Evolutionary conservation across 2,113 vertebrate species (phyloP), one percentile per base, ranked within the genome.

Genomic region (Egretta garzetta): DNA sequence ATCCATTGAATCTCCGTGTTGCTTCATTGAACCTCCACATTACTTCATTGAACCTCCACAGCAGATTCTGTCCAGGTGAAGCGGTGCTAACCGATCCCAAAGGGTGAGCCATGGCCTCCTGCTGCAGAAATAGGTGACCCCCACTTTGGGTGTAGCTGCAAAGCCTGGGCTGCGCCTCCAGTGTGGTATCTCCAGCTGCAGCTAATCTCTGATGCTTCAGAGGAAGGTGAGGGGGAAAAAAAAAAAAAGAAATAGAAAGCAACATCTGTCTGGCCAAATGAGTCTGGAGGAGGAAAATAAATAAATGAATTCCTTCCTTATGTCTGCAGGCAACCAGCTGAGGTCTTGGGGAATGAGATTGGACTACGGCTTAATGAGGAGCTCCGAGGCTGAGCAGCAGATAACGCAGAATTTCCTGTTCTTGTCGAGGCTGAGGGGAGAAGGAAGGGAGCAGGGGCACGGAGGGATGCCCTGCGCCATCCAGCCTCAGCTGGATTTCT

Each of bases 281-380:
- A 93, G 70, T 62, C 77, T 50, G 39, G 9, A 28, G 53, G 58
- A 88, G 81, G 58, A 90, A 92, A 86, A 94, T 9, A 73, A 92
- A 86, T 80, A 85, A 67, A 56, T 13, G 0, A 68, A 83, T 94
- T 96, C 90, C 88, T 97, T 95, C 91, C 96, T 87, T 35, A 41
- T 19, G 52, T 67, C 58, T 83, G 68, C 53, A 90, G 63, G 58
- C 67, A 59, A n/a, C 52, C n/a, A 83, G 77, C 85, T 84, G 88
- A 81, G 62, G 33, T 71, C 56, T 49, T 53, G 47, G 43, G 55
- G 64, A 35, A 81, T 28, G 80, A 89, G 64, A 21, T 0, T 86
- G 86, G 86, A 13, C 30, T 45, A 3, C 47, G 4, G 39, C 30
- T 74, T 59, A 72, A 52, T 19, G 37, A 87, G 64, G 55, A 93